phyloP scores from a whole-genome alignment of 1,140 invertebrate genomes.

The Eriosoma lanigerum region DNA sequence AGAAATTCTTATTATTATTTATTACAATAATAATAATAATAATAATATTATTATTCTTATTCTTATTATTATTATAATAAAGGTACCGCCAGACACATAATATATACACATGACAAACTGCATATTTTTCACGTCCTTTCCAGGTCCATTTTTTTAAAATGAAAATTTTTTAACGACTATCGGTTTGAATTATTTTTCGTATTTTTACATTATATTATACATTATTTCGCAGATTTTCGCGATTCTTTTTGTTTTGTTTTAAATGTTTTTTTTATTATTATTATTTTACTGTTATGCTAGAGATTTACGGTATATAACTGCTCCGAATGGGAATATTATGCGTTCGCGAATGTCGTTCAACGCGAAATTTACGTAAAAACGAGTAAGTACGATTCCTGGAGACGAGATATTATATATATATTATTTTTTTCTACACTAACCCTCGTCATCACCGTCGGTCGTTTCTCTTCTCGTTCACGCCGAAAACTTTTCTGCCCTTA shows the following conservation, averaged over 20 bases:
- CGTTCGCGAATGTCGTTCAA: conserved; percentile 22
- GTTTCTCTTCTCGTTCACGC: background rate
- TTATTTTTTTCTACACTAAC: conserved; percentile 4
- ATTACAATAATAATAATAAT: too few relatives aligned
- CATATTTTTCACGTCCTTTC: background rate
- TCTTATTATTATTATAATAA: too few relatives aligned
- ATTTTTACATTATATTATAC: background rate
- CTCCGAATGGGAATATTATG: conserved; percentile 49
- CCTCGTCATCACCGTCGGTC: background rate
- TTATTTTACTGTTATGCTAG: conserved; percentile 39
- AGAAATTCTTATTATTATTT: too few relatives aligned
- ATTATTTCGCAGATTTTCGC: conserved; percentile 30
- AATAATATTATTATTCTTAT: too few relatives aligned
- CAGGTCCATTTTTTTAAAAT: background rate
- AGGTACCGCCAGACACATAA: background rate
- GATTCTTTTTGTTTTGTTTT: conserved; percentile 29
- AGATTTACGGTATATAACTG: conserved; percentile 50
- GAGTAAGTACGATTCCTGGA: conserved; percentile 30
- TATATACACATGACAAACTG: background rate
- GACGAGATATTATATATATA: conserved; percentile 40
- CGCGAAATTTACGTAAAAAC: conserved; percentile 40
- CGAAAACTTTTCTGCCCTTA: conserved; percentile 6
- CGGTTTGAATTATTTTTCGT: conserved; percentile 24
- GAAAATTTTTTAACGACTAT: conserved; percentile 15
- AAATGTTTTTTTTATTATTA: conserved; percentile 28